Evolutionary conservation across 2,113 vertebrate genomes (phyloP).

Genomic region (Psophia crepitans): DNA sequence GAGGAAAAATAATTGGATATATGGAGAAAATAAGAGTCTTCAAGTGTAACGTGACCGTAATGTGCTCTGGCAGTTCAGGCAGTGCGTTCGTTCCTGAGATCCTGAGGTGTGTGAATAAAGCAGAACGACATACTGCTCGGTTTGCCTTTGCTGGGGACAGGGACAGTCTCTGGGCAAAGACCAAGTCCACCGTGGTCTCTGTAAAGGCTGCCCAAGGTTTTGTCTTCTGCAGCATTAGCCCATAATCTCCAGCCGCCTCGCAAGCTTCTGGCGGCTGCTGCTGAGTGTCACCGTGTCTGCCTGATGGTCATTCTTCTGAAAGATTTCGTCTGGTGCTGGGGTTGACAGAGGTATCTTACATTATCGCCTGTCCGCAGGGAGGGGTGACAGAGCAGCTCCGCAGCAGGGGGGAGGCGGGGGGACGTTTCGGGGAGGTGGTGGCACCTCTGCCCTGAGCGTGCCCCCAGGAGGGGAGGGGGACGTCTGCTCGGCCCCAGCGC

Average conservation of each 20-base stretch:
- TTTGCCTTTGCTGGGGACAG: rapidly evolving
- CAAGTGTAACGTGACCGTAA: not conserved
- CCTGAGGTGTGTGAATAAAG: not conserved
- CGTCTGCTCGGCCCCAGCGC: rapidly evolving
- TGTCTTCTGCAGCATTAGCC: rapidly evolving
- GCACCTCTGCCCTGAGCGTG: too few species aligned
- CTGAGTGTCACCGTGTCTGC: not conserved
- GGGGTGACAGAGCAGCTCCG: not conserved
- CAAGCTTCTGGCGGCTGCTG: not conserved
- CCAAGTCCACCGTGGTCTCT: not conserved
- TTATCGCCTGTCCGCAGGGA: not conserved
- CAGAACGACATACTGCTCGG: rapidly evolving
- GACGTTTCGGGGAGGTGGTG: not conserved
- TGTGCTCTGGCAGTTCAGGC: not conserved
- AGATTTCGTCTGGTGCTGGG: rapidly evolving
- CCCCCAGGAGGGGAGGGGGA: not conserved
- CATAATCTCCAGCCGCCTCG: not conserved
- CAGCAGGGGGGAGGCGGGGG: not conserved
- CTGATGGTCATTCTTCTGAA: not conserved
- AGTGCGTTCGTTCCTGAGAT: not conserved
- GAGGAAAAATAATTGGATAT: constrained; percentile 22
- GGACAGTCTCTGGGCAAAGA: not conserved
- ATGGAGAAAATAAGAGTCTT: not conserved
- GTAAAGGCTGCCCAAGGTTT: not conserved
- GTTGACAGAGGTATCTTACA: not conserved